A percentile compares a stretch with the other conserved stretches of the same genome.
phyloP scores from a whole-genome alignment of 2,888 invertebrate genomes.

The Cerceris ruficornis region DNA sequence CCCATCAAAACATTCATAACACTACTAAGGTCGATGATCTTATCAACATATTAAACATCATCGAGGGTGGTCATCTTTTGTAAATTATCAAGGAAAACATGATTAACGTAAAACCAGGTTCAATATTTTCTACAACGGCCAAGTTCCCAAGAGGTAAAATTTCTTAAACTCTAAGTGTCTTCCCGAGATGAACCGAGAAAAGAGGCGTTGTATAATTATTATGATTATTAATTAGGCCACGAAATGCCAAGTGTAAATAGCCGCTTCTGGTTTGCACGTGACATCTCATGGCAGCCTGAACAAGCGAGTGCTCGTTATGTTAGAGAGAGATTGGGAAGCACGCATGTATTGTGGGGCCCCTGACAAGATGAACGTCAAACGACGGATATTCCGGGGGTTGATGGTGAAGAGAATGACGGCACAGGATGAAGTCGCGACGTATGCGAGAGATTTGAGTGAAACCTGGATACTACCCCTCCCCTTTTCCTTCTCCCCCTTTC shows the following conservation, averaged over 20 bases:
- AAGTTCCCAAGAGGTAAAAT: no score
- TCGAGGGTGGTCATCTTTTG: no score
- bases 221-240: slow-evolving; percentile 29
- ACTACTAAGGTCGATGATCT: no score
- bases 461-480: not conserved
- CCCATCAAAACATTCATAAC: no score
- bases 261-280: slow-evolving; percentile 38
- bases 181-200: no score
- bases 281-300: slow-evolving; percentile 31
- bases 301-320: slow-evolving; percentile 45
- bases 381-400: slow-evolving; percentile 14
- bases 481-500: no score
- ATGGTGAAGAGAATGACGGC: not conserved
- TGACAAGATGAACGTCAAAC: slow-evolving; percentile 54
- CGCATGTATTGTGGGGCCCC: slow-evolving; percentile 21
- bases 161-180: no score
- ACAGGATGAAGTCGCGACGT: not conserved
- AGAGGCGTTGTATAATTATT: no score
- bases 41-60: no score
- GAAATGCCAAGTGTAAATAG: slow-evolving; percentile 14
- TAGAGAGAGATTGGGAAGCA: slow-evolving; percentile 43
- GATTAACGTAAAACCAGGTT: no score
- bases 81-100: no score
- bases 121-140: no score
- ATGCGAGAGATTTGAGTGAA: not conserved